phyloP scores from a whole-genome alignment of 1,140 invertebrate species.

The Aphaenogaster rudis region DNA sequence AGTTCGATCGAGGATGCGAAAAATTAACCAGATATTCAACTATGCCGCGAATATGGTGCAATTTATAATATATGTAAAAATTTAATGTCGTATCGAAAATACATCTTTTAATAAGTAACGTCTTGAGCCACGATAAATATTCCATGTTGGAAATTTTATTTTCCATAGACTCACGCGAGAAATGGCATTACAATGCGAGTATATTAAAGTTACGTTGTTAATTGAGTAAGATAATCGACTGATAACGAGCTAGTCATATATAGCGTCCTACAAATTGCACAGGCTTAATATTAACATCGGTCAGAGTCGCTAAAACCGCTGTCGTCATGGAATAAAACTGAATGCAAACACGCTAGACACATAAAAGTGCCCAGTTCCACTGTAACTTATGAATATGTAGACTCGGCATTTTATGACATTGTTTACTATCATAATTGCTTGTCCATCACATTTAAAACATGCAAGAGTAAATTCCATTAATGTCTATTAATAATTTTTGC shows the following conservation, averaged over 20 bases:
- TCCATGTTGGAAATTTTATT: slow-evolving; percentile 2
- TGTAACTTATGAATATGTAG: slow-evolving; percentile 29
- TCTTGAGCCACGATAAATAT: neutral
- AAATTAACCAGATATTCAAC: neutral
- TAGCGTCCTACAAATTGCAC: neutral
- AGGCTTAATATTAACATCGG: slow-evolving; percentile 2
- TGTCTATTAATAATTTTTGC: neutral
- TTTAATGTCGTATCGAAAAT: slow-evolving; percentile 1
- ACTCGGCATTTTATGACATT: slow-evolving; percentile 1
- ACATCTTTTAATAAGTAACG: neutral
- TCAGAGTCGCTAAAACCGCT: neutral
- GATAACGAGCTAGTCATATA: slow-evolving; percentile 25
- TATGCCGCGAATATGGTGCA: neutral
- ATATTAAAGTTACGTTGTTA: slow-evolving; percentile 46
- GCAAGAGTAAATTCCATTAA: neutral
- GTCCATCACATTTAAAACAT: slow-evolving; percentile 6
- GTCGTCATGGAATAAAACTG: slow-evolving; percentile 50
- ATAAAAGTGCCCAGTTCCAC: neutral
- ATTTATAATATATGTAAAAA: slow-evolving; percentile 15
- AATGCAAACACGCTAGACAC: neutral
- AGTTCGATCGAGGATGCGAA: neutral
- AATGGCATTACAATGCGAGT: slow-evolving; percentile 9
- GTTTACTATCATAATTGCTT: neutral
- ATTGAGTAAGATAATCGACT: slow-evolving; percentile 43
- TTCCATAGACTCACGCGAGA: neutral